Evolutionary conservation across 2,888 invertebrate genomes (phyloP), one percentile per base, ranked within the genome.

Genomic region (Leptinotarsa juncta): DNA sequence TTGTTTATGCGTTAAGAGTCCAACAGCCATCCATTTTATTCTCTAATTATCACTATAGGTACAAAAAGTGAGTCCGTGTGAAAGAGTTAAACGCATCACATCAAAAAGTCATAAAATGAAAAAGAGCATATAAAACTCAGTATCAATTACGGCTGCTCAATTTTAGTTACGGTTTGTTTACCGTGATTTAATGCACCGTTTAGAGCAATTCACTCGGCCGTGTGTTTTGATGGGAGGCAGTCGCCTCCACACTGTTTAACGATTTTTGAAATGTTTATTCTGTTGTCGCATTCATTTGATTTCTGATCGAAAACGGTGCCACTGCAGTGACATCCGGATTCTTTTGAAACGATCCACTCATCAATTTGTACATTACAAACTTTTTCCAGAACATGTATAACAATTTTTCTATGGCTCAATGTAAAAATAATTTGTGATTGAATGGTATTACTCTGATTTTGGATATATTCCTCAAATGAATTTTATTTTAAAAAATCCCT

Each of bases 111-210:
- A 32, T 62, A 16, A 42, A 62, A 42, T 42, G 42, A 62, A 62
- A 62, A 62, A 62, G 42, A 62, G n/a, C 42, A 18, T 62, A 62
- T 62, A n/a, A 62, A 62, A 62, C 42, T 62, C 62, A 42, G 62
- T 62, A 42, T 62, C 62, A 62, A 62, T 62, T 62, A 62, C 62
- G 62, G 57, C n/a, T 62, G 62, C 62, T 62, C 62, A 62, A 62
- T 62, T 62, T 62, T 62, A 62, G 26, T 62, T 62, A 69, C 57
- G 57, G 69, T 69, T 68, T 69, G 69, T 69, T 69, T 69, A 69
- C 69, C 23, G 69, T 69, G 69, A 69, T 69, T 69, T 69, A 60
- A 69, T 57, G 69, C 69, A 48, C 60, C 57, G 69, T 69, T 69
- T 69, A 53, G 60, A 69, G 57, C 53, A 69, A 57, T 69, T 69